Evolutionary conservation across 2,888 invertebrate genomes (phyloP).

Genomic region (Tenthredo notha): DNA sequence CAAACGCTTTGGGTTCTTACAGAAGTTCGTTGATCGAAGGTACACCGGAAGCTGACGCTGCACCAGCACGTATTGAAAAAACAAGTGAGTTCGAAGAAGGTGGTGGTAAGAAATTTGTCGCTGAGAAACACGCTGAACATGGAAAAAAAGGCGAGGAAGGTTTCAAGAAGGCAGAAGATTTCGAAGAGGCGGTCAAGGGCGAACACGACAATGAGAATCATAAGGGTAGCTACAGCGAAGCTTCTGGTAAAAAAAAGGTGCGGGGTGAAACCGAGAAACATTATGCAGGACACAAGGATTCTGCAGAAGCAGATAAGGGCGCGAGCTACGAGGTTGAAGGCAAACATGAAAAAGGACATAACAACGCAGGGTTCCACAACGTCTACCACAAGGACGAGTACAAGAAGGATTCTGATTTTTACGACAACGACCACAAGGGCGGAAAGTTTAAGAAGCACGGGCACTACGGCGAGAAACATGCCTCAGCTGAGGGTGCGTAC

Average conservation of each 20-base stretch:
- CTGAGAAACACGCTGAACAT: slow-evolving; percentile 79
- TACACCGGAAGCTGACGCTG: slow-evolving; percentile 27
- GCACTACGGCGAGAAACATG: slow-evolving; percentile 78
- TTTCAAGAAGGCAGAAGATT: slow-evolving; percentile 79
- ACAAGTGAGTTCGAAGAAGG: slow-evolving; percentile 69
- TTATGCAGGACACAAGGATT: slow-evolving; percentile 77
- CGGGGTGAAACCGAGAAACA: slow-evolving; percentile 77
- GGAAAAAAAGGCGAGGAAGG: slow-evolving; percentile 81
- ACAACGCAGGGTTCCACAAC: slow-evolving; percentile 81
- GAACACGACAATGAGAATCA: slow-evolving; percentile 80
- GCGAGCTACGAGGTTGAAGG: slow-evolving; percentile 78
- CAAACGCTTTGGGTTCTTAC: slow-evolving; percentile 39
- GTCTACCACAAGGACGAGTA: slow-evolving; percentile 83
- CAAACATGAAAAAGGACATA: slow-evolving; percentile 81
- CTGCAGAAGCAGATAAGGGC: slow-evolving; percentile 77
- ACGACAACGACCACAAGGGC: slow-evolving; percentile 81
- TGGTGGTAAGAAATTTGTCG: slow-evolving; percentile 79
- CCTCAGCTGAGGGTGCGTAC: slow-evolving; percentile 78
- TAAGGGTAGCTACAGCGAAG: slow-evolving; percentile 78
- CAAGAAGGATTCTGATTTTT: slow-evolving; percentile 82
- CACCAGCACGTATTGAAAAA: slow-evolving; percentile 43
- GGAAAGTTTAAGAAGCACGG: slow-evolving; percentile 80
- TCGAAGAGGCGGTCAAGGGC: slow-evolving; percentile 81
- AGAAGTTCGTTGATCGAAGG: slow-evolving; percentile 49
- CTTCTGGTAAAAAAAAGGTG: slow-evolving; percentile 74